Base-by-base conservation (phyloP, 1,140 invertebrate genomes). In the Homarus americanus region DNA sequence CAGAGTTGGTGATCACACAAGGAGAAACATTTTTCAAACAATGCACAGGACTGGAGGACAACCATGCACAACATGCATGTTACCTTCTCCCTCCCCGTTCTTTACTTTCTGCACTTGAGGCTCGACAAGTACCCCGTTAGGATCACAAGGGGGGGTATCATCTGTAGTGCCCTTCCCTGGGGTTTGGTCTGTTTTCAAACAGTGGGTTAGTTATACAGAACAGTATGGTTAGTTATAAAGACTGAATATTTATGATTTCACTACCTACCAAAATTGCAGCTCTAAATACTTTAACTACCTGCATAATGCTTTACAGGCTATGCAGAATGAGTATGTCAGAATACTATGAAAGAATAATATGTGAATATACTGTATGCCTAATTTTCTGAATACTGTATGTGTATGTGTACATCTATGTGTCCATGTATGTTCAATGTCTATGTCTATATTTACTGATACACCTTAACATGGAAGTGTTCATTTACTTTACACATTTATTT, bases 21-120 rank as follows among this genome's bases (percentile, higher is more conserved):
- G n/a, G 5, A 24, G 7, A 41, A 76, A 38, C 17, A 24, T 41
- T 40, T 38, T 2, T 17, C 36, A n/a, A n/a, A n/a, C n/a, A 24
- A 41, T 76, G 73, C 66, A 38, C 63, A 82, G n/a, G 7, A 84
- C 10, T 40, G 24, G n/a, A 41, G 12, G 82, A 75, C 9, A 83
- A 73, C n/a, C 88, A 90, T 90, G 88, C 88, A 90, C 80, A 53
- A 76, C 69, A 83, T 20, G 72, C 44, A 75, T 69, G 44, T 90
- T 90, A 90, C 88, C 88, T 90, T 90, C 88, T 90, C 80, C 88
- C 80, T 90, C 66, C 88, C 80, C 88, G 69, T 90, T 84, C 58
- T 83, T 76, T 73, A 82, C 24, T 53, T 44, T 36, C 58, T 82
- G 40, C 49, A 36, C 80, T 58, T 76, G 72, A 15, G 44, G 32